A percentile compares a stretch with the other conserved stretches of the same genome.
Conservation (phyloP, 2,113 vertebrate species). For the Thamnaconus septentrionalis region DNA sequence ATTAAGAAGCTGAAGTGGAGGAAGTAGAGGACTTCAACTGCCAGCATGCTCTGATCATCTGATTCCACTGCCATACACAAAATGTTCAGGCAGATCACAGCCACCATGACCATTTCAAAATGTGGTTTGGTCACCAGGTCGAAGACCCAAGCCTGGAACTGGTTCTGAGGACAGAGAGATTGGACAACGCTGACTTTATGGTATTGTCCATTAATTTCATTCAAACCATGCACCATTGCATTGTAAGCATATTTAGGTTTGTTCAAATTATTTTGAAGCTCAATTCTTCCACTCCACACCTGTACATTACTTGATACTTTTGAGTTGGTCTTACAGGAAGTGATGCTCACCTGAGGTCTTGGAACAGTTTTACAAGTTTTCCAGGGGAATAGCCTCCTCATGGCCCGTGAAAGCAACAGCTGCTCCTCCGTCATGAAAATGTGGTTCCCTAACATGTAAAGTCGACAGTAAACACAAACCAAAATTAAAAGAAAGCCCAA, state of each 20-base stretch:
- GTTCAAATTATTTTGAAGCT: too few species aligned
- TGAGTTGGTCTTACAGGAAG: not conserved
- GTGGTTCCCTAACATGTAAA: constrained; percentile 87
- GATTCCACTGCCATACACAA: constrained; percentile 90
- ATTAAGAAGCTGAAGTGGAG: constrained; percentile 83
- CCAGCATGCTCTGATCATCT: constrained; percentile 70
- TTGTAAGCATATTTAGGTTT: too few species aligned
- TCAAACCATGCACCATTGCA: too few species aligned
- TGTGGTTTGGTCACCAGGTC: constrained; percentile 83
- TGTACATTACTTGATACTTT: too few species aligned
- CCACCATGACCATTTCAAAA: constrained; percentile 88
- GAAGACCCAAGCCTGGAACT: constrained; percentile 74
- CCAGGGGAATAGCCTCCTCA: constrained; percentile 75
- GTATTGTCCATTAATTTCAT: too few species aligned
- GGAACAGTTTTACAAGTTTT: constrained; percentile 53
- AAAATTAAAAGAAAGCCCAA: not conserved
- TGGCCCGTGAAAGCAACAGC: constrained; percentile 85
- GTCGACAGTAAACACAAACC: not conserved
- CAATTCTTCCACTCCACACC: too few species aligned
- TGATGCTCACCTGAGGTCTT: constrained; percentile 27
- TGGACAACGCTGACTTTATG: too few species aligned
- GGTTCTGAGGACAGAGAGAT: constrained; percentile 12
- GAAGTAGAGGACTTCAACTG: constrained; percentile 72
- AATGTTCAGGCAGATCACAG: constrained; percentile 89
- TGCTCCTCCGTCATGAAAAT: constrained; percentile 91